Base-by-base conservation (phyloP, 2,797 vertebrate genomes). In the Cheirogaleus major region DNA sequence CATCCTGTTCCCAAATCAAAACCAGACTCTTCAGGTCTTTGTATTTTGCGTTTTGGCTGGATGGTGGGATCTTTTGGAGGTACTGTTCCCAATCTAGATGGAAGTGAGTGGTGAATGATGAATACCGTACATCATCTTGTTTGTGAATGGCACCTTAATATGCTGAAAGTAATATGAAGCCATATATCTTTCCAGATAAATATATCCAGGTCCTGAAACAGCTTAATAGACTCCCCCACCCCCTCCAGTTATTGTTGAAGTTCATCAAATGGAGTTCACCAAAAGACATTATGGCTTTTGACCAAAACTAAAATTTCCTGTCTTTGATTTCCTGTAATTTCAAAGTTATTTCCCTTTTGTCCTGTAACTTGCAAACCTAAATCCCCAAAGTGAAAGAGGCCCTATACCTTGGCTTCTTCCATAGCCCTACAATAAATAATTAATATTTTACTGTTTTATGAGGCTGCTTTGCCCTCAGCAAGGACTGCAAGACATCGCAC, bases 111-210 rank as follows among this genome's bases (percentile, higher is more conserved):
- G 94, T 97, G 98, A 98, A 97, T 98, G 98, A 99, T 96, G 97
- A 98, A 97, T 97, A 82, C 57, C 43, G 13, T 98, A 98, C 96
- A 98, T 98, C 98, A 98, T 38, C 95, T 87, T 98, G 95, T 97
- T 98, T 96, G 81, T 95, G 97, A 98, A 98, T 97, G 97, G 89
- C 97, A 98, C 95, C 96, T 98, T 98, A 97, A 98, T 98, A 98
- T 97, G 96, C 98, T 98, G 97, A 98, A 98, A 98, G 92, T 97
- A 97, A 98, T 97, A 98, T 45, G 90, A 95, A 97, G 87, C 57
- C 85, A 67, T 98, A 78, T 96, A 98, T 98, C 95, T 98, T 98
- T 98, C 98, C 94, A 98, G 76, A 95, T 93, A 96, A 98, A 96
- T 97, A 93, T 65, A 98, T 91, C 91, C 94, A 97, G 95, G 87